Evolutionary conservation across 37 sponge, comb jelly and placozoan species (phyloP), one percentile per base, ranked within the genome.

Genomic region (Amphimedon queenslandica): DNA sequence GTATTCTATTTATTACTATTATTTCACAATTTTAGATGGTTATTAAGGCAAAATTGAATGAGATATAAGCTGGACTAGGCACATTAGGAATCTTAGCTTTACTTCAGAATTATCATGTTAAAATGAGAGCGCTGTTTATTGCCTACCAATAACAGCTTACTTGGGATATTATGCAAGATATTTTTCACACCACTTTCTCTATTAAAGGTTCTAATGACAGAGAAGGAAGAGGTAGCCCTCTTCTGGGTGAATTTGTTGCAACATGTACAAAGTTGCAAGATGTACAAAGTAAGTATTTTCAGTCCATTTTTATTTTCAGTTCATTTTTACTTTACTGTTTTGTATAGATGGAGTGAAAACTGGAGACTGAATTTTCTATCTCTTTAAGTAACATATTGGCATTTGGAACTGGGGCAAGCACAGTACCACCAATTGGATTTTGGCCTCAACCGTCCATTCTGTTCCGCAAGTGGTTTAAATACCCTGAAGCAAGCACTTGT

Each of bases 371-470:
- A 47, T 47, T 47, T 13, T 47, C 13, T 13, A 47, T 29, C 18
- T 39, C 42, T 10, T 28, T 75, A 8, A 27, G 29, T 6, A 41
- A 75, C 37, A 63, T 75, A 23, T 40, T 75, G 16, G 2, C 27
- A 6, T 75, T 75, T 63, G 2, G 41, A 11, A 64, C 64, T 40
- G 76, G 76, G 37, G 37, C 65, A 3, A 24, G 3, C 13, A 18
- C 34, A 16, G 8, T 75, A 38, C 76, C 76, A 39, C 41, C 76
- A 4, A 63, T 28, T 60, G 76, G 76, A 3, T 32, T 34, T 55
- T 51, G 18, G 4, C 5, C 8, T 28, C 37, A 21, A 65, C 76
- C 66, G 2, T 5, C 31, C 10, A 75, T 75, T 36, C 13, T n/a
- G 23, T 75, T 75, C 32, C 36, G 32, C 31, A 63, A 75, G 24